Base-by-base conservation (phyloP, 2,113 vertebrate genomes). In the Elephantulus edwardii region DNA sequence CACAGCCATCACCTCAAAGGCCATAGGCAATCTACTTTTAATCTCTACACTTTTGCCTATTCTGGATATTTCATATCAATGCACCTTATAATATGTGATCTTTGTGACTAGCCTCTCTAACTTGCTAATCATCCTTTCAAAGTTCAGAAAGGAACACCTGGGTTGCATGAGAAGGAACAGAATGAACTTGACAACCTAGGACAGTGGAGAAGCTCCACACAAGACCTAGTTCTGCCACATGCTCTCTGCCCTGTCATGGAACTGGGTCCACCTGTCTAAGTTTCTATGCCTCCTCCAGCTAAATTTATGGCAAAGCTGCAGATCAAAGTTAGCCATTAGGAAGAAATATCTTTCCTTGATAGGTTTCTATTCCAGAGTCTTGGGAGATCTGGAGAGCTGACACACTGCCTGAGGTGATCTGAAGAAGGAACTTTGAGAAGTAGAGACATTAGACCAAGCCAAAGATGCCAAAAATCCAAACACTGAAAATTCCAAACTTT, bases 261-360 rank as follows among this genome's bases (percentile, higher is more conserved):
- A 30, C 50, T n/a, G 78, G n/a, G 13, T 42, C 14, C 30, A 38
- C 28, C 22, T 22, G 86, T 52, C 74, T 89, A 64, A 80, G 44
- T 83, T 40, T 64, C 74, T 38, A 24, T 35, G 35, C 52, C 28
- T 88, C 64, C 33, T 70, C 16, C 58, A 92, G 16, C 28, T 81
- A 87, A 58, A 24, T 30, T 14, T 7, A 46, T 42, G 28, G 2
- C 12, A 1, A 10, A 58, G 60, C 40, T 64, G 14, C 48, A 85
- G 40, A 56, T 38, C 14, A 44, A 48, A 2, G 1, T 50, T 60
- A 91, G 46, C 80, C 28, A 33, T 64, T 40, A 87, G 33, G 52
- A 92, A 92, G 72, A 89, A 83, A 14, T 33, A 80, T 40, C 46
- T 79, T 1, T 80, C 35, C 35, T 80, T 77, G 38, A 80, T 75